Evolutionary conservation across 2,113 vertebrate species (phyloP).

Genomic region (Aphyosemion australe): DNA sequence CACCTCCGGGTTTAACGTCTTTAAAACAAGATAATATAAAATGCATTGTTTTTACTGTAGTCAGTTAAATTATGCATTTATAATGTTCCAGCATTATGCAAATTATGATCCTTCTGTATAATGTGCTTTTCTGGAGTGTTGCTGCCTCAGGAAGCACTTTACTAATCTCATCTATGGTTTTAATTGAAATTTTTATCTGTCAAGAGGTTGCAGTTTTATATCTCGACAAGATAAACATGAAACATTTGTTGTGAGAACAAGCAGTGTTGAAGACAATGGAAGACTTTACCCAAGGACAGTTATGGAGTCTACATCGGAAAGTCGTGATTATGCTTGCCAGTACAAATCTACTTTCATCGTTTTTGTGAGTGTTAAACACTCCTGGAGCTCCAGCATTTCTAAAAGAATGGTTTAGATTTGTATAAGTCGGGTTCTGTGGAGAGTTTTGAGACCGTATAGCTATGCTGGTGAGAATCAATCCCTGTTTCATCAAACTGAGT

Average conservation of each 20-base stretch:
- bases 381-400: too few species aligned
- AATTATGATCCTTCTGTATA: background rate
- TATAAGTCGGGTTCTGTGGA: too few species aligned
- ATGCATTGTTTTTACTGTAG: background rate
- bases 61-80: background rate
- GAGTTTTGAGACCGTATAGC: too few species aligned
- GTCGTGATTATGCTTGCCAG: background rate
- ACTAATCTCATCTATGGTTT: constrained; percentile 49
- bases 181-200: constrained; percentile 70
- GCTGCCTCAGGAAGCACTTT: constrained; percentile 42
- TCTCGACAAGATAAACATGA: constrained; percentile 42
- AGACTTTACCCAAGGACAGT: background rate
- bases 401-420: too few species aligned
- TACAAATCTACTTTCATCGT: too few species aligned
- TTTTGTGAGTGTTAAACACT: too few species aligned
- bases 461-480: too few species aligned
- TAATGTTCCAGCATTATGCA: background rate
- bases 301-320: constrained; percentile 10
- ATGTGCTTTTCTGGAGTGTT: constrained; percentile 6
- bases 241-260: constrained; percentile 30
- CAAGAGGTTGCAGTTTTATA: constrained; percentile 29
- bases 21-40: background rate
- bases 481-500: too few species aligned
- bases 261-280: constrained; percentile 21
- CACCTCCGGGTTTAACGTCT: background rate